phyloP scores from a whole-genome alignment of 2,113 vertebrate species.

The Bufo bufo region DNA sequence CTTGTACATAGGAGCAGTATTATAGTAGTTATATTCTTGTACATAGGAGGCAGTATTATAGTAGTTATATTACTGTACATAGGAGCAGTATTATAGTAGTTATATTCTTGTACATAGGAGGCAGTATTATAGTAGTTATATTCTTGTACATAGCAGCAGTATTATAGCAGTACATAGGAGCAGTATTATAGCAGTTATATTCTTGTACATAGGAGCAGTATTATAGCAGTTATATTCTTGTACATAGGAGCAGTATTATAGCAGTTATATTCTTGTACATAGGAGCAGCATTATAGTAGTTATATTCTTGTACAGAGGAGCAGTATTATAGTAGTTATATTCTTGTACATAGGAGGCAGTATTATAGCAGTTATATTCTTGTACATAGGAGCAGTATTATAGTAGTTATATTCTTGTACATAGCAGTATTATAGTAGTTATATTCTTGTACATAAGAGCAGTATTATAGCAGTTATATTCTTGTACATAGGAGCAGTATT shows the following conservation, averaged over 20 bases:
- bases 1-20: neutral
- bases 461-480: constrained; percentile 3
- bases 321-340: too few relatives aligned
- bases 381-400: neutral
- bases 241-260: too few relatives aligned
- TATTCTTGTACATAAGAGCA: neutral
- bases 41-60: neutral
- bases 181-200: neutral
- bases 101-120: neutral
- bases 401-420: neutral
- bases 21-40: neutral
- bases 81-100: neutral
- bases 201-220: neutral
- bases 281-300: neutral
- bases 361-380: neutral
- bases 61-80: neutral
- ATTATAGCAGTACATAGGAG: neutral
- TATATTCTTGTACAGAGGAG: neutral
- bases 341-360: too few relatives aligned
- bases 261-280: neutral
- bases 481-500: too few relatives aligned
- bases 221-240: too few relatives aligned
- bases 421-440: neutral
- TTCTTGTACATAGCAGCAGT: neutral
- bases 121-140: neutral